Evolutionary conservation across 2,797 vertebrate species (phyloP).

Genomic region (Macrochelys suwanniensis): DNA sequence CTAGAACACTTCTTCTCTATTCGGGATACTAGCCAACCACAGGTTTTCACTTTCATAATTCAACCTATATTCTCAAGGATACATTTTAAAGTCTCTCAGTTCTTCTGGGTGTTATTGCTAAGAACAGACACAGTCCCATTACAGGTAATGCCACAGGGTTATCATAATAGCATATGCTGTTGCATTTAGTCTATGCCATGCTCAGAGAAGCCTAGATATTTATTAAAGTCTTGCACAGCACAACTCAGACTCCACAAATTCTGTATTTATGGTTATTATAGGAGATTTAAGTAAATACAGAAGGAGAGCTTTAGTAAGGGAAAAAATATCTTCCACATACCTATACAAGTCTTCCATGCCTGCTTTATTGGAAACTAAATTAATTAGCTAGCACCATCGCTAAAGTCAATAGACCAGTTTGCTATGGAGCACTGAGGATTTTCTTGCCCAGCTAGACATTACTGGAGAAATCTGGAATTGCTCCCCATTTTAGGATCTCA

Average conservation of each 20-base stretch:
- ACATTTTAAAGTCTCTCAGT: background rate
- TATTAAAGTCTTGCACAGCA: background rate
- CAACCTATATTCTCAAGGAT: background rate
- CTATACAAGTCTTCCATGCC: background rate
- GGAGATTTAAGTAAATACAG: background rate
- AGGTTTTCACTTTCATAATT: background rate
- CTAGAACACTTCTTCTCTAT: background rate
- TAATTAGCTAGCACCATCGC: slow-evolving; percentile 30
- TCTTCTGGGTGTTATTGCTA: background rate
- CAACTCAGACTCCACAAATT: background rate
- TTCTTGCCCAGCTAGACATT: slow-evolving; percentile 7
- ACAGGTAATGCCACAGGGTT: background rate
- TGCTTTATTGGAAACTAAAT: slow-evolving; percentile 30
- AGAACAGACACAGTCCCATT: background rate
- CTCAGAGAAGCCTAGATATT: background rate
- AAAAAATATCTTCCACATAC: background rate
- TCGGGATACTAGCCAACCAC: background rate
- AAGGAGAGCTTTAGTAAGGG: background rate
- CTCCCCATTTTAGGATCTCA: slow-evolving; percentile 38
- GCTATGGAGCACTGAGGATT: slow-evolving; percentile 25
- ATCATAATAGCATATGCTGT: background rate
- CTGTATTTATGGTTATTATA: slow-evolving; percentile 19
- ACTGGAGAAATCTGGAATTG: slow-evolving; percentile 40
- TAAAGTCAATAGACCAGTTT: slow-evolving; percentile 44
- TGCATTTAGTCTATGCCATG: background rate